Base-by-base conservation (phyloP, 2,797 vertebrate genomes). In the Molossus alvarezi region DNA sequence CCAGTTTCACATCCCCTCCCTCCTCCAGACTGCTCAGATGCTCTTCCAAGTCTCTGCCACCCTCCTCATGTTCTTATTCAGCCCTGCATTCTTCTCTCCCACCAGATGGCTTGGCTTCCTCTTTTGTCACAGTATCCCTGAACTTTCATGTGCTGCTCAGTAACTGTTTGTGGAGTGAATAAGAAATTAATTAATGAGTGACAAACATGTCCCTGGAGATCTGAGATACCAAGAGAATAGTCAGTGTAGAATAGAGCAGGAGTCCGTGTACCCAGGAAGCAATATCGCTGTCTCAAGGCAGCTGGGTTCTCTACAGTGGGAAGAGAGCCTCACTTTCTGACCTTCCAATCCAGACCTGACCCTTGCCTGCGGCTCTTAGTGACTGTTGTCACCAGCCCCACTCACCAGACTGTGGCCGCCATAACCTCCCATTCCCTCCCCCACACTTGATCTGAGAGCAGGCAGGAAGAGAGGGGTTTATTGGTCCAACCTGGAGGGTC, bases 141-240 rank as follows among this genome's bases (percentile, higher is more conserved):
- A 60, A 21, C 57, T 84, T 88, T 75, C 2, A 1, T 1, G 7
- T 62, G 21, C 83, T 33, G 20, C 75, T 95, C 33, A 57, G 25
- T 62, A 83, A 71, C n/a, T 69, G 29, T 60, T 90, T 37, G 9
- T 53, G 79, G 82, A 67, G 25, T 75, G 27, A 67, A 53, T 71
- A 77, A 88, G 75, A 90, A 64, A 79, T 83, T n/a, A 71, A 81
- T 41, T 45, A 72, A 90, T 41, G 15, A 58, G 20, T 92, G 72
- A 71, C 18, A 72, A 51, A 65, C 48, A 13, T 45, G 14, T 62
- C 48, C 37, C 33, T 65, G 48, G 62, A 88, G 67, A 95, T 57
- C 69, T 51, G 77, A 65, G 37, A 73, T 51, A 29, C 77, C 72
- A 60, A 64, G 57, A 85, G 77, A 88, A 53, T 11, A 37, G 23